These are phyloP conservation scores for Rhadinocentrus ornatus DNA, from an alignment of 2,797 vertebrate genomes.

Conservation along the genomic window DNA sequence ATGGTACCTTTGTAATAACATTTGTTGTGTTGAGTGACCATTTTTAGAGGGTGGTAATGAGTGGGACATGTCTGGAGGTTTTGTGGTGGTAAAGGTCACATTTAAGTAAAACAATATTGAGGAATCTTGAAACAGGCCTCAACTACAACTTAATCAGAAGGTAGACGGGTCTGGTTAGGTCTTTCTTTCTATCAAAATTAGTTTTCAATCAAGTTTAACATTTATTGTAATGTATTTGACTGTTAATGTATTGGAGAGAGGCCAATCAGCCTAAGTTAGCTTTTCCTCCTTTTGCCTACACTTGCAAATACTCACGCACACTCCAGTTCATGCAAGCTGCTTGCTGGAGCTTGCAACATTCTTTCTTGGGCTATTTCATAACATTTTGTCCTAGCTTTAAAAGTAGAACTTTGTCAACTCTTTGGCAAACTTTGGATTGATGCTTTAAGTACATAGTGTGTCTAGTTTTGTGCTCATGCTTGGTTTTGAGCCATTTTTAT, in stretches of 20 bases:
- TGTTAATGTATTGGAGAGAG: constrained; percentile 10
- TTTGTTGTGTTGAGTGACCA: constrained; percentile 19
- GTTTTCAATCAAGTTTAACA: background rate
- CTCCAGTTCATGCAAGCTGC: constrained; percentile 71
- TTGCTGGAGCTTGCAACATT: constrained; percentile 84
- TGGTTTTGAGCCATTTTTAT: constrained; percentile 1
- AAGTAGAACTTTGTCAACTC: constrained; percentile 54
- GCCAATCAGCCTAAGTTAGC: constrained; percentile 29
- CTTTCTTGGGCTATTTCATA: constrained; percentile 80
- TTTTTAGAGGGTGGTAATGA: constrained; percentile 13
- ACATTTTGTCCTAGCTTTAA: constrained; percentile 72
- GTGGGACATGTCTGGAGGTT: background rate
- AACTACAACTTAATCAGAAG: background rate
- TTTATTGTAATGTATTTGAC: constrained; percentile 1
- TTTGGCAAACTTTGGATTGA: constrained; percentile 33
- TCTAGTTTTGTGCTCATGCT: constrained; percentile 16
- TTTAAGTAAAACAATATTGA: background rate
- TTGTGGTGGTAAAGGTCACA: background rate
- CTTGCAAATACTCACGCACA: constrained; percentile 40
- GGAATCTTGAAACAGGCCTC: background rate
- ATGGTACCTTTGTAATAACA: constrained; percentile 31
- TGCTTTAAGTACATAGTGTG: constrained; percentile 1
- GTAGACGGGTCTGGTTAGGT: background rate
- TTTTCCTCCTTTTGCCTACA: constrained; percentile 39
- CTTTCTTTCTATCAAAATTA: background rate